Percentiles rank a stretch among this genome's conserved stretches.
phyloP scores from a whole-genome alignment of 2,113 vertebrate species.

The Myocastor coypus region DNA sequence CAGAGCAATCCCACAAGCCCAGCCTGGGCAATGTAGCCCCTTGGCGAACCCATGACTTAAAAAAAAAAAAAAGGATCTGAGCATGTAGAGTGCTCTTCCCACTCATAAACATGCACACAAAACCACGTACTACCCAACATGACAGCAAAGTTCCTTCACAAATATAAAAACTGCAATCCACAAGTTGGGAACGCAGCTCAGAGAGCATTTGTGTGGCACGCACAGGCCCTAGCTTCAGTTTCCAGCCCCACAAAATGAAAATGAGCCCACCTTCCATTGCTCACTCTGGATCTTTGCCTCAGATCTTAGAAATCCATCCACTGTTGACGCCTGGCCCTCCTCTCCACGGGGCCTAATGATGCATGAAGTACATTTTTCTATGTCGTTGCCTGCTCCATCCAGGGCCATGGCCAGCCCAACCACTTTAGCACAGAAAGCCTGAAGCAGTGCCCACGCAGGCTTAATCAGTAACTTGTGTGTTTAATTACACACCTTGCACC shows the following conservation, averaged over 20 bases:
- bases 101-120: not conserved
- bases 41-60: not conserved
- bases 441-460: constrained; percentile 72
- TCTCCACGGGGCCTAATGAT: constrained; percentile 74
- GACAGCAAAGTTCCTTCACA: constrained; percentile 14
- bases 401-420: constrained; percentile 71
- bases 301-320: constrained; percentile 17
- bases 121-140: not conserved
- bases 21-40: not conserved
- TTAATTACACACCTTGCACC: constrained; percentile 82
- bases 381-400: constrained; percentile 60
- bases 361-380: constrained; percentile 85
- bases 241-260: not conserved
- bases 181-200: not conserved
- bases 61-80: not conserved
- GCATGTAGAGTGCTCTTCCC: not conserved
- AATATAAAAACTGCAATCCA: not conserved
- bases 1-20: not conserved
- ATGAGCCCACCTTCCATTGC: not conserved
- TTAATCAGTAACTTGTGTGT: constrained; percentile 89
- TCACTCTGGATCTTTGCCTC: constrained; percentile 38
- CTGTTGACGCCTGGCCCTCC: constrained; percentile 47
- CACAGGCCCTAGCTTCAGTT: not conserved
- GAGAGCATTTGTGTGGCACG: not conserved
- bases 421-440: constrained; percentile 76